phyloP scores from a whole-genome alignment of 2,113 vertebrate genomes.

The Mohoua ochrocephala region DNA sequence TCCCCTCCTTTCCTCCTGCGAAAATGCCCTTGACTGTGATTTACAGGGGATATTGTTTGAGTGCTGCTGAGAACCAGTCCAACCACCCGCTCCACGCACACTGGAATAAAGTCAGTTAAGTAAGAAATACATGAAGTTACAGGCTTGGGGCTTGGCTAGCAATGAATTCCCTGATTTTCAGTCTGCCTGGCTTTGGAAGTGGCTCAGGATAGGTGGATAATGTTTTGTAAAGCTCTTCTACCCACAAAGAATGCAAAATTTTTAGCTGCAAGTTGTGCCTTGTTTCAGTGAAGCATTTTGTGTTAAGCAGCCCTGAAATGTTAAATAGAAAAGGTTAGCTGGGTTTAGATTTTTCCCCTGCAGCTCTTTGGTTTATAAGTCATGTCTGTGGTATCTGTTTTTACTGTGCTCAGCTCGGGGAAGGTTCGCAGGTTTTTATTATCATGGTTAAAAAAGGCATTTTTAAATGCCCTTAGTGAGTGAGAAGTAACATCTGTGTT shows the following conservation, averaged over 20 bases:
- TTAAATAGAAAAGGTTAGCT: not conserved
- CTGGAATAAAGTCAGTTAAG: not conserved
- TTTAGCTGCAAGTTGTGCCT: not conserved
- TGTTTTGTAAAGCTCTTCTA: not conserved
- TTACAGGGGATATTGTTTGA: not conserved
- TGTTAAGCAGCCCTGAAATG: not conserved
- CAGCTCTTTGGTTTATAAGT: not conserved
- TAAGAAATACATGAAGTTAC: not conserved
- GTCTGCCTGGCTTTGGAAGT: not conserved
- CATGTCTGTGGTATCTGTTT: not conserved
- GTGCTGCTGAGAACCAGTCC: slow-evolving; percentile 15
- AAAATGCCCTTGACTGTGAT: not conserved
- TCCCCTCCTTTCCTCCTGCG: not conserved
- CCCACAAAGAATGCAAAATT: not conserved
- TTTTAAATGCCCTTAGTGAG: not conserved
- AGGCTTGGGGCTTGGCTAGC: not conserved
- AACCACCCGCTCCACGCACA: not conserved
- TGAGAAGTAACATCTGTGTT: not conserved
- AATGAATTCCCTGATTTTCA: not conserved
- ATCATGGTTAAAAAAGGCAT: not conserved
- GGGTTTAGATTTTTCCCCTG: not conserved
- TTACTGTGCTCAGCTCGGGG: not conserved
- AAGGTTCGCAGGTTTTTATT: not conserved
- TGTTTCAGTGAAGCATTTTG: not conserved
- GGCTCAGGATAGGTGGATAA: not conserved